These are phyloP conservation scores for Phyllotreta striolata DNA, from an alignment of 2,888 invertebrate genomes.

Conservation along the genomic window DNA sequence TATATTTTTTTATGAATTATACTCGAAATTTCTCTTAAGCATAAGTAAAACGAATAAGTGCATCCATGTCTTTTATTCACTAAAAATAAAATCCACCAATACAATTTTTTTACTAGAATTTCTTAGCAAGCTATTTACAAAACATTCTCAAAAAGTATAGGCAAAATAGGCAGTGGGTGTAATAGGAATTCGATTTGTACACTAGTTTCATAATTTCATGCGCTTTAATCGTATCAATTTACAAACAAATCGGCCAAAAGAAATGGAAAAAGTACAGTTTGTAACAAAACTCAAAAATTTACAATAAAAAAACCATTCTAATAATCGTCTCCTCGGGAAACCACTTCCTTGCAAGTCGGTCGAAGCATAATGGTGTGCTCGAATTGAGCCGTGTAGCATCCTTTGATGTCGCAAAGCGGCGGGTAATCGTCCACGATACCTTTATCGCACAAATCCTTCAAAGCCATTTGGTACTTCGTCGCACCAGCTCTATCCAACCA, in stretches of 20 bases:
- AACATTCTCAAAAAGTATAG: no score
- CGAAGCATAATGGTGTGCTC: slow-evolving; percentile 97
- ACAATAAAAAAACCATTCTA: slow-evolving; percentile 59
- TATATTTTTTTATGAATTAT: not conserved
- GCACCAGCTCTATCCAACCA: slow-evolving; percentile 98
- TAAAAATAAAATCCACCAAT: no score
- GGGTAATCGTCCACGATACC: slow-evolving; percentile 98
- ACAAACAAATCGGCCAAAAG: slow-evolving; percentile 18
- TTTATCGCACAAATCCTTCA: slow-evolving; percentile 98
- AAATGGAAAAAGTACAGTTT: slow-evolving; percentile 18
- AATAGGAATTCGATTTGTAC: slow-evolving; percentile 8
- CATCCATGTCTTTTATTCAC: no score
- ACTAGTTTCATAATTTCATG: slow-evolving; percentile 1
- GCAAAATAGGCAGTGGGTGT: no score
- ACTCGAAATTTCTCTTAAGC: not conserved
- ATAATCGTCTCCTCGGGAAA: slow-evolving; percentile 96
- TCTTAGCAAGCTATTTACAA: no score
- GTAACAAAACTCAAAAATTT: slow-evolving; percentile 6
- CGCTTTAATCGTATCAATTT: slow-evolving; percentile 8
- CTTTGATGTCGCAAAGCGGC: slow-evolving; percentile 95
- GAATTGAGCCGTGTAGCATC: slow-evolving; percentile 98
- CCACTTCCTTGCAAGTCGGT: slow-evolving; percentile 98
- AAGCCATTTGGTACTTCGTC: slow-evolving; percentile 96
- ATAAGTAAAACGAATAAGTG: no score
- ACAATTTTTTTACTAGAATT: no score